Evolutionary conservation across 2,113 vertebrate species (phyloP).

Genomic region (Poecilia latipinna): DNA sequence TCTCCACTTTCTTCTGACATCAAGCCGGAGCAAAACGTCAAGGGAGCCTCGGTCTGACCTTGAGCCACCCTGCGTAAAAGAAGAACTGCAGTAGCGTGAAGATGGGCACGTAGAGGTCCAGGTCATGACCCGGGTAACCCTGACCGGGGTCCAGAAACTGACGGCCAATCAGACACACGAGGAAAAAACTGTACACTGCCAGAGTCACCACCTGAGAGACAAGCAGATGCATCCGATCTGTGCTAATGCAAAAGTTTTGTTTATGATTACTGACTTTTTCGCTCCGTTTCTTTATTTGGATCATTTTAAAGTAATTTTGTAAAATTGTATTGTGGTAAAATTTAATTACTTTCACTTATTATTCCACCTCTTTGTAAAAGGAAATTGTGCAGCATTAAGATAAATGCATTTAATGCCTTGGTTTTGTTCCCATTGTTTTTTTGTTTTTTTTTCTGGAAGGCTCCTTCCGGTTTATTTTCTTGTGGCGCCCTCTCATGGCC

Average conservation of each 20-base stretch:
- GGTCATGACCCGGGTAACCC: slow-evolving; percentile 87
- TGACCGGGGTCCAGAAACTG: slow-evolving; percentile 92
- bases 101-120: slow-evolving; percentile 90
- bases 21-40: neutral
- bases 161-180: slow-evolving; percentile 91
- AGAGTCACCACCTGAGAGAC: slow-evolving; percentile 89
- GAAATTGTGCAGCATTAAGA: no score
- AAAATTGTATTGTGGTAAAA: no score
- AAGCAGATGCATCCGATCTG: neutral
- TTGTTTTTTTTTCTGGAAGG: neutral
- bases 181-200: slow-evolving; percentile 93
- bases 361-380: no score
- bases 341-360: no score
- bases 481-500: neutral
- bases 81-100: slow-evolving; percentile 97
- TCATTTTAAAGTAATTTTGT: no score
- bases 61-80: slow-evolving; percentile 95
- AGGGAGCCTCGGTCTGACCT: slow-evolving; percentile 76
- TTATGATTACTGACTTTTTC: neutral
- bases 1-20: neutral
- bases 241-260: neutral
- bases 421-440: no score
- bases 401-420: no score
- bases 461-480: neutral
- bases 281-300: no score